Conservation (phyloP, 2,888 invertebrate genomes). For the Machimus rusticus region DNA sequence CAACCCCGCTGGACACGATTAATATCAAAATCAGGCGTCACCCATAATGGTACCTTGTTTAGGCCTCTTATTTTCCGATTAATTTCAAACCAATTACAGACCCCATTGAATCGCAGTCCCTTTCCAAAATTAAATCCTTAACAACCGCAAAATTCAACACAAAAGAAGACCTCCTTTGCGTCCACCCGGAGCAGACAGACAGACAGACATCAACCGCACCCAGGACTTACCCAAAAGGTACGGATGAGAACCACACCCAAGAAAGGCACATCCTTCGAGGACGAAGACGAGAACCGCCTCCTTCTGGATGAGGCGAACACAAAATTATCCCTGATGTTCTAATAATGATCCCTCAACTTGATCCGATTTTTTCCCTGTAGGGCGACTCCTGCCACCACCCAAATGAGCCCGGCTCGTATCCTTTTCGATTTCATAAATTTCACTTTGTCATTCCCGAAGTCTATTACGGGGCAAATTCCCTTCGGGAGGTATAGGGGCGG, state of each 20-base stretch:
- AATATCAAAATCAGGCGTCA: background rate
- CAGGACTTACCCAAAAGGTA: background rate
- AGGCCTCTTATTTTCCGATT: background rate
- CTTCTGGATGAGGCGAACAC: background rate
- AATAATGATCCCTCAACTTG: background rate
- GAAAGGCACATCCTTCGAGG: background rate
- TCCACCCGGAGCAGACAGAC: background rate
- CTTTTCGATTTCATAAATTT: slow-evolving; percentile 17
- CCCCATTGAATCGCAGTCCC: background rate
- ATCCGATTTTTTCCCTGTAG: background rate
- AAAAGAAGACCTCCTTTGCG: background rate
- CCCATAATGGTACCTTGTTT: background rate
- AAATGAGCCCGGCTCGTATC: background rate
- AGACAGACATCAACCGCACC: background rate
- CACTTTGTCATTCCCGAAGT: slow-evolving; percentile 6
- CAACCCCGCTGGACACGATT: background rate
- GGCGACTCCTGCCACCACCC: background rate
- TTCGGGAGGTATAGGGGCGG: background rate
- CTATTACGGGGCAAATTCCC: background rate
- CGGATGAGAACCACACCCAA: background rate
- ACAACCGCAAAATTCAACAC: background rate
- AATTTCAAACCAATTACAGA: background rate
- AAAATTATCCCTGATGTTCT: background rate
- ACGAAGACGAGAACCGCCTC: too few relatives aligned
- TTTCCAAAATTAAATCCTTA: background rate